Conservation (phyloP, 2,113 vertebrate species). For the Jaculus jaculus region DNA sequence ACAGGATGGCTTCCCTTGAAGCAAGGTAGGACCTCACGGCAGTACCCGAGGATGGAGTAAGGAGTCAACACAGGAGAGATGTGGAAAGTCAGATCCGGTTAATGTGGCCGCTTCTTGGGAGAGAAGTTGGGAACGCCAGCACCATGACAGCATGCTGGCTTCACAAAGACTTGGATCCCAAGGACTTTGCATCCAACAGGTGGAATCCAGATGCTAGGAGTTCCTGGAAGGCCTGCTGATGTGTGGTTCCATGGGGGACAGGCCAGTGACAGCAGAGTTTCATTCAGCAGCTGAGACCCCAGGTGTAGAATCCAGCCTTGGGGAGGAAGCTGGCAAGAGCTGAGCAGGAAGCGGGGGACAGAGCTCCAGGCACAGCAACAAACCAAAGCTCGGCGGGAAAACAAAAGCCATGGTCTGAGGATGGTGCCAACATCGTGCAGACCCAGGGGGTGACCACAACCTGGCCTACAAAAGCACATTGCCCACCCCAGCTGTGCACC, state of each 20-base stretch:
- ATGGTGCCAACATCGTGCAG: neutral
- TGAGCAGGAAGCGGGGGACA: neutral
- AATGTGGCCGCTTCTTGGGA: neutral
- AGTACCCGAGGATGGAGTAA: neutral
- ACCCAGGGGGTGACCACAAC: fast-evolving
- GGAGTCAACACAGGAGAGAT: neutral
- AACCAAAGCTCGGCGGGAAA: neutral
- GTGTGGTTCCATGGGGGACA: neutral
- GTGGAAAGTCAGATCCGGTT: neutral
- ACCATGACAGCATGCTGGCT: neutral
- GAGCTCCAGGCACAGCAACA: neutral
- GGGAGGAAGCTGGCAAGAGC: constrained; percentile 3
- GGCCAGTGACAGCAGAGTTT: constrained; percentile 1
- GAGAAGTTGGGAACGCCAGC: neutral
- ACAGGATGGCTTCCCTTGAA: neutral
- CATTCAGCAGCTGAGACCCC: constrained; percentile 8
- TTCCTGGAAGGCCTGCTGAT: neutral
- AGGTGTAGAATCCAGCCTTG: neutral
- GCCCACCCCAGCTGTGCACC: fast-evolving
- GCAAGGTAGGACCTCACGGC: neutral
- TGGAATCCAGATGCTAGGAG: constrained; percentile 28
- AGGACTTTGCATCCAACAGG: neutral
- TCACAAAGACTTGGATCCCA: neutral
- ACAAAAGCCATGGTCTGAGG: neutral
- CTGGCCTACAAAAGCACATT: fast-evolving